Evolutionary conservation across 2,888 invertebrate species (phyloP), one percentile per base, ranked within the genome.

Genomic region (Euclidia mi): DNA sequence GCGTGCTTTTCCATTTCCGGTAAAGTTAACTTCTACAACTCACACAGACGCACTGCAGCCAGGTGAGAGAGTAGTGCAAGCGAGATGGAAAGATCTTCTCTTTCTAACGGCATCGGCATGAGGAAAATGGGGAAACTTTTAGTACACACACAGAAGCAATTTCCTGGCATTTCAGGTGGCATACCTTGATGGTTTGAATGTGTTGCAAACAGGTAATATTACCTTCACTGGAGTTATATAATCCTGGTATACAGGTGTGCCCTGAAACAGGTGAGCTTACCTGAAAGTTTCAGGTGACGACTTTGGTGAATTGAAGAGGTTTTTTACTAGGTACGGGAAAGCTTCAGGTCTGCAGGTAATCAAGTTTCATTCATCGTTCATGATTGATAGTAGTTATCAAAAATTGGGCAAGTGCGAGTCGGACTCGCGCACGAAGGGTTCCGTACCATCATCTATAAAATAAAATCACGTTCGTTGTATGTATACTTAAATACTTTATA

Each of bases 181-280:
- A 4, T 46, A 49, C 32, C 44, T 40, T 35, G 41, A 44, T 12
- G 46, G 9, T 29, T 40, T 34, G 43, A 42, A 42, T 34, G 57
- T 59, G 67, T 43, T 52, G 29, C 58, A 20, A 55, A 68, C 82
- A 88, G 88, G 87, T 89, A 77, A 65, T 38, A 12, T 11, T 43
- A 71, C 50, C 65, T 73, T 46, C 85, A 64, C 31, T 20, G 47
- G 20, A 34, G n/a, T 82, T 64, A 71, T 94, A 88, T 37, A 44
- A 17, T 72, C 93, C 92, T 91, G 63, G 92, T 94, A 84, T 32
- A 61, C 82, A 86, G 88, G 87, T 88, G 80, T 70, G 84, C 71
- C 70, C 73, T 81, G 80, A 83, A 81, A 85, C 88, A 91, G 89
- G 90, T 91, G 83, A 86, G 73, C 57, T 65, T 64, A 79, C 80